A percentile compares a stretch with the other conserved stretches of the same genome.
Conservation (phyloP, 2,797 vertebrate species). For the Erethizon dorsatum region DNA sequence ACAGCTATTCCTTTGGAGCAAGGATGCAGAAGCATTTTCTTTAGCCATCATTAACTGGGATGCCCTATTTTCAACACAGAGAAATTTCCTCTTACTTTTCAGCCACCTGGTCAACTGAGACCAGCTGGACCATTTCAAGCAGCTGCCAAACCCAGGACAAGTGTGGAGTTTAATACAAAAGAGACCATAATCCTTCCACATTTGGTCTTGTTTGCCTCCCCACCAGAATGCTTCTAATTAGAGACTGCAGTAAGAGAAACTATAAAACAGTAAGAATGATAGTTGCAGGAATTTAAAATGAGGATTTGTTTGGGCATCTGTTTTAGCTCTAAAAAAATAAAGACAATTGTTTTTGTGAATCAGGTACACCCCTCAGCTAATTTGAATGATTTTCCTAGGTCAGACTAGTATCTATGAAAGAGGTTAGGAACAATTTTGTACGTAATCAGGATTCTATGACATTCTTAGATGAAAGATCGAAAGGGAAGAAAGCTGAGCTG, state of each 20-base stretch:
- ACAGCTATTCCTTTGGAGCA: neutral
- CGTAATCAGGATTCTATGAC: slow-evolving; percentile 57
- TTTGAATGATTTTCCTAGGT: slow-evolving; percentile 55
- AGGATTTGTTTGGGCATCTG: slow-evolving; percentile 28
- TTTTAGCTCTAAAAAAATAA: slow-evolving; percentile 54
- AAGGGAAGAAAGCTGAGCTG: slow-evolving; percentile 45
- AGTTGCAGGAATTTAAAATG: slow-evolving; percentile 44
- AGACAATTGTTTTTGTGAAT: slow-evolving; percentile 43
- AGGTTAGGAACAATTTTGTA: neutral
- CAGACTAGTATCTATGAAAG: slow-evolving; percentile 7
- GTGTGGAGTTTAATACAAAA: slow-evolving; percentile 77
- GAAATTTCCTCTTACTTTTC: slow-evolving; percentile 61
- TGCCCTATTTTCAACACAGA: slow-evolving; percentile 61
- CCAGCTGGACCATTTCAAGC: slow-evolving; percentile 78
- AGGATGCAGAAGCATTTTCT: slow-evolving; percentile 59
- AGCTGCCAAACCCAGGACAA: slow-evolving; percentile 70
- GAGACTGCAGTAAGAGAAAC: slow-evolving; percentile 40
- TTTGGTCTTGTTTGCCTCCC: slow-evolving; percentile 57
- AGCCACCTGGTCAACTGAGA: slow-evolving; percentile 78
- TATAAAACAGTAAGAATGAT: neutral
- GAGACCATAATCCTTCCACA: neutral
- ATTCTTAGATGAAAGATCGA: slow-evolving; percentile 55
- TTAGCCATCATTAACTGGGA: slow-evolving; percentile 54
- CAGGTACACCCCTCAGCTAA: neutral
- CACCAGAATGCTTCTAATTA: slow-evolving; percentile 50